Evolutionary conservation across 2,888 invertebrate species (phyloP).

Genomic region (Tipula helvola): DNA sequence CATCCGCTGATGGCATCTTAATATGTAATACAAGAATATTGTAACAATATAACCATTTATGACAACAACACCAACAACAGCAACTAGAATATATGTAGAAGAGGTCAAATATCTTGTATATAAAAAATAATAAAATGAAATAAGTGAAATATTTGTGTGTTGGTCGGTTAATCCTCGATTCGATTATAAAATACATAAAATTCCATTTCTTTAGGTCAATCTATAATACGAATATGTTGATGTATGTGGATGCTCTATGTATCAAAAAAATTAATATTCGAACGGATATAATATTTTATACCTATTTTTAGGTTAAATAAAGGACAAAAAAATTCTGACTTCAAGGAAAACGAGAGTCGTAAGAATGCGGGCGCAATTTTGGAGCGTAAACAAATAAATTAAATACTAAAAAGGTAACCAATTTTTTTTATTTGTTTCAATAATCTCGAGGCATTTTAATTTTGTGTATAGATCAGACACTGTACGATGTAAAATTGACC

Average conservation of each 20-base stretch:
- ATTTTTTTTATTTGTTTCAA: background rate
- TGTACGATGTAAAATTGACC: background rate
- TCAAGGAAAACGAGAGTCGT: no score
- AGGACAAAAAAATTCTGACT: no score
- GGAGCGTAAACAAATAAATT: background rate
- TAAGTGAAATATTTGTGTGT: background rate
- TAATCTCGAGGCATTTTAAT: background rate
- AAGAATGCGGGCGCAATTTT: background rate
- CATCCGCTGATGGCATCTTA: background rate
- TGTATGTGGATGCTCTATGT: background rate
- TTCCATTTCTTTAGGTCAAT: background rate
- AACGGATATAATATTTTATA: background rate
- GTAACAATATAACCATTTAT: background rate
- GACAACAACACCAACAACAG: background rate
- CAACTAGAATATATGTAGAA: background rate
- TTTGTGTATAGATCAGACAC: background rate
- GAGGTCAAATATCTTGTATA: background rate
- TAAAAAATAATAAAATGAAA: background rate
- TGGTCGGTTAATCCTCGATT: background rate
- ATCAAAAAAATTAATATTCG: background rate
- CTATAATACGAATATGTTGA: background rate
- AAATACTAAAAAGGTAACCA: background rate
- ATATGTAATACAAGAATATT: background rate
- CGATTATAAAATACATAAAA: background rate
- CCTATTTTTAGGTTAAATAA: background rate